Base-by-base conservation (phyloP, 2,888 invertebrate species). In the Fragum fragum region DNA sequence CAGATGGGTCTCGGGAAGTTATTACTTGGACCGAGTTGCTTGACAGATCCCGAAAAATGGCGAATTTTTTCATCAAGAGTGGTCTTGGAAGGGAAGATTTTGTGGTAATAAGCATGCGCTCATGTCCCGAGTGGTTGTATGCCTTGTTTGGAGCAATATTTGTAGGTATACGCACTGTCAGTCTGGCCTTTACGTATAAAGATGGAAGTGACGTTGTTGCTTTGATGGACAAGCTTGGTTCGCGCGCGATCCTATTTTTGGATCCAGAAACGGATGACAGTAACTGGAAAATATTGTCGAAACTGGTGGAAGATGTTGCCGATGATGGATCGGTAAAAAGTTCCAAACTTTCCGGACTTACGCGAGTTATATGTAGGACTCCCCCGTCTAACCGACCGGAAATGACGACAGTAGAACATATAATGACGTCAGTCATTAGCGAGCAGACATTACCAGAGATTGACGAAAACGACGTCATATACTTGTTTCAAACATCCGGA, bases 81-180 rank as follows among this genome's bases (percentile, higher is more conserved):
- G 85, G 81, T 6, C 42, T 85, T 0, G 70, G 68, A 61, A 59
- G 57, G 29, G 1, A 32, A 1, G 85, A 85, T 18, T 14, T 73
- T 28, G 79, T 85, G 0, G 81, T 76, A 0, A 52, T 81, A 11
- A 73, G 68, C 21, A 7, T 85, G n/a, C 61, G 81, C 11, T 53
- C 36, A 18, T 85, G 85, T 76, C 85, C 85, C 3, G 76, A 85
- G 57, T 85, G 79, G 79, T 42, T 85, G 18, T 85, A 71, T 42
- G 61, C 69, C 1, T 23, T 72, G 18, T 85, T 76, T 28, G 85
- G 85, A 0, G 53, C 79, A 7, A 76, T 81, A 52, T 52, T 76
- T 9, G 79, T 79, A 0, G 79, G 85, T 6, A 76, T 74, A 0
- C 55, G 36, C 0, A 76, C 79, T 16, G 47, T 73, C 6, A 66